phyloP scores from a whole-genome alignment of 2,113 vertebrate species.

The Labeo rohita region DNA sequence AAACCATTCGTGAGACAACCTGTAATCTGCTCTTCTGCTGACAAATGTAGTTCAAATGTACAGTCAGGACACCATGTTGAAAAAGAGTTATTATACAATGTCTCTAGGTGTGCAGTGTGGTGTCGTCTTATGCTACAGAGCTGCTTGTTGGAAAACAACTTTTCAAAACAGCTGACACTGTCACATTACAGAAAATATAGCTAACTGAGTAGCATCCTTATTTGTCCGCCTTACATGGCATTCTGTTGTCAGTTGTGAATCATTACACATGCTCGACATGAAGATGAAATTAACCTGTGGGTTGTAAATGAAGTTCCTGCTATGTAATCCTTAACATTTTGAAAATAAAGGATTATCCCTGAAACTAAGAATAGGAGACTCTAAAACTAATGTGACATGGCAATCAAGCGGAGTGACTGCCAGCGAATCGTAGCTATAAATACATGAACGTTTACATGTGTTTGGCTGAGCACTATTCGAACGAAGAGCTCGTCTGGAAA shows the following conservation, averaged over 20 bases:
- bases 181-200: background rate
- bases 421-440: background rate
- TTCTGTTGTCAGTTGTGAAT: background rate
- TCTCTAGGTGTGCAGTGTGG: background rate
- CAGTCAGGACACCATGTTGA: background rate
- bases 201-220: background rate
- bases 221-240: background rate
- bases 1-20: background rate
- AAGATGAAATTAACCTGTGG: background rate
- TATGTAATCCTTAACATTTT: background rate
- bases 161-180: background rate
- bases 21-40: no score
- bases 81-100: background rate
- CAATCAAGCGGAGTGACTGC: background rate
- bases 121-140: background rate
- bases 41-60: background rate
- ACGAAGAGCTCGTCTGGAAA: background rate
- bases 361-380: slow-evolving; percentile 3
- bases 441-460: background rate
- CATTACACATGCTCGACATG: background rate
- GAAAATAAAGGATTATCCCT: slow-evolving; percentile 11
- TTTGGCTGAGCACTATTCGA: slow-evolving; percentile 3
- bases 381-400: background rate
- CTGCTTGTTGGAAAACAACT: background rate
- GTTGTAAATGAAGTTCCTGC: background rate